Base-by-base conservation (phyloP, 2,113 vertebrate species). In the Gobius niger region DNA sequence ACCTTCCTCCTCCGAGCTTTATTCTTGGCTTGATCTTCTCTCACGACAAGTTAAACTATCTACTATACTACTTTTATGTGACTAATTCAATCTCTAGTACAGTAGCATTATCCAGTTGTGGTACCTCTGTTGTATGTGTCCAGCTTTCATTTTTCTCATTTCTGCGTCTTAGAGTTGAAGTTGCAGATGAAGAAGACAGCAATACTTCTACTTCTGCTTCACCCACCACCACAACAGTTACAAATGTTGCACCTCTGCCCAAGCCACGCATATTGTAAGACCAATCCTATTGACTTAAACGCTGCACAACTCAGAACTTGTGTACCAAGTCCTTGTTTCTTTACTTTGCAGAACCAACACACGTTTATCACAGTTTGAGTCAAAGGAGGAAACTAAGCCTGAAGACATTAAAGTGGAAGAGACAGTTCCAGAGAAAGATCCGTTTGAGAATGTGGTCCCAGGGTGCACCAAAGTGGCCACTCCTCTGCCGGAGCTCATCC, bases 111-210 rank as follows among this genome's bases (percentile, higher is more conserved):
- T n/a, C n/a, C n/a, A n/a, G n/a, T n/a, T n/a, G n/a, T n/a, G n/a
- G n/a, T n/a, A n/a, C n/a, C n/a, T 24, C 10, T 18, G 24, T 18
- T 24, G 18, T 13, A 24, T 24, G 10, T 54, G 53, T 54, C 12
- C 15, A 14, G 9, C 24, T 34, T 34, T 24, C 4, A 34, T 11
- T 18, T 56, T 9, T 56, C 0, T 41, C 41, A 4, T 60, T 42
- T 14, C 15, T 42, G 1, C 16, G 12, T 42, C 40, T n/a, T 65
- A 94, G 93, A 82, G 92, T 93, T 63, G 85, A 89, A 65, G 78
- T 92, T 50, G 52, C 13, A 42, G 92, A 91, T 53, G 92, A 93
- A 16, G 86, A 87, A 15, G 85, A 87, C 14, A 76, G n/a, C 7
- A 13, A 67, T 54, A 34, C 10, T 65, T 65, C 70, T 34, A 52